These are phyloP conservation scores for Varanus komodoensis DNA, from an alignment of 2,113 vertebrate species.

Conservation along the genomic window DNA sequence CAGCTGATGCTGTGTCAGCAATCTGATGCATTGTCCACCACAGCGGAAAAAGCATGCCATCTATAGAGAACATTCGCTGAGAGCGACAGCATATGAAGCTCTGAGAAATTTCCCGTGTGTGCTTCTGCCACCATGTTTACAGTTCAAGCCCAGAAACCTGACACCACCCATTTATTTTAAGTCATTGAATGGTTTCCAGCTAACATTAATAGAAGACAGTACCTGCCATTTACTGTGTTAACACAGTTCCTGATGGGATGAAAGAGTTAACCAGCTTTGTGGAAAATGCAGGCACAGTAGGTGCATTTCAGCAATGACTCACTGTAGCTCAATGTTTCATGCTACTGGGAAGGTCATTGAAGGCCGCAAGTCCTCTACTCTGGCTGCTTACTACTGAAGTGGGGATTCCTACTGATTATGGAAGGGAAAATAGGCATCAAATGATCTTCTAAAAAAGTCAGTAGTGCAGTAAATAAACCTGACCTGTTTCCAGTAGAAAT, in stretches of 20 bases:
- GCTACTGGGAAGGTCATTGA: background rate
- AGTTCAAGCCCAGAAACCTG: background rate
- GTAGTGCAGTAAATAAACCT: background rate
- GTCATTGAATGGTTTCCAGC: background rate
- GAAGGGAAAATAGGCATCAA: background rate
- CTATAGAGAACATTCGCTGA: background rate
- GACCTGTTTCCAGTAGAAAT: conserved; percentile 37
- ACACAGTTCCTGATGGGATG: background rate
- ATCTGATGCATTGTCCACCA: background rate
- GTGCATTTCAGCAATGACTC: background rate
- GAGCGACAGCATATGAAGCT: background rate
- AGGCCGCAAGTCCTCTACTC: background rate
- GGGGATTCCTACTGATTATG: background rate
- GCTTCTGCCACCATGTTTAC: background rate
- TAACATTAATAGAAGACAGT: background rate
- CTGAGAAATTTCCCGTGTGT: background rate
- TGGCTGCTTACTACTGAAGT: background rate
- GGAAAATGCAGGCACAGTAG: background rate
- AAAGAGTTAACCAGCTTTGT: background rate
- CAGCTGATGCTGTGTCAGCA: background rate
- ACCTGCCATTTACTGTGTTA: background rate
- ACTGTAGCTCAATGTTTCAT: background rate
- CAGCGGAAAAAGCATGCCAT: background rate
- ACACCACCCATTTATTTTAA: background rate
- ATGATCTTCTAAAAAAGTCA: background rate